A percentile compares a stretch with the other conserved stretches of the same genome.
phyloP scores from a whole-genome alignment of 2,888 invertebrate species.

The Drosophila antonietae region DNA sequence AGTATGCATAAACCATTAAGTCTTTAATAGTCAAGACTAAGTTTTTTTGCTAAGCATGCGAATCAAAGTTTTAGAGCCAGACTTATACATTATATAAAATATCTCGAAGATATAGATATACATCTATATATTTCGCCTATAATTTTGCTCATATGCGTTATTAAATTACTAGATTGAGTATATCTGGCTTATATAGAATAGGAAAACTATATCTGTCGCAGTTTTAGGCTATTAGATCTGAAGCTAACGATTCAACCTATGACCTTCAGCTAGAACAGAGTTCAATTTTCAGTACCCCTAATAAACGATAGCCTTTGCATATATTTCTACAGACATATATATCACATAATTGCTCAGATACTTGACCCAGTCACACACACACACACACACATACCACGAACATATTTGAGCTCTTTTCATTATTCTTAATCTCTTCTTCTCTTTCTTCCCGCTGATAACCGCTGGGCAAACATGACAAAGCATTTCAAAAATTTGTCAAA shows the following conservation, averaged over 20 bases:
- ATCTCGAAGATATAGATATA: too few relatives aligned
- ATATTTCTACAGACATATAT: background rate
- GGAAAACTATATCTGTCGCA: too few relatives aligned
- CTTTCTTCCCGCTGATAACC: background rate
- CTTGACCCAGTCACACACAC: slow-evolving; percentile 6
- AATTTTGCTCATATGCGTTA: too few relatives aligned
- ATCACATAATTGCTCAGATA: background rate
- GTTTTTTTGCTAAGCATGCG: too few relatives aligned
- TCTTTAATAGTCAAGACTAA: too few relatives aligned
- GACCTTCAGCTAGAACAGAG: background rate
- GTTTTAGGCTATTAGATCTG: too few relatives aligned
- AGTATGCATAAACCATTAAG: too few relatives aligned
- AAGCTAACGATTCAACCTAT: background rate
- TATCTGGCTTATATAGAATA: too few relatives aligned
- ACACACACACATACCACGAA: background rate
- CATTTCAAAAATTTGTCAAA: background rate
- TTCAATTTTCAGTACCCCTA: background rate
- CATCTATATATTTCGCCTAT: too few relatives aligned
- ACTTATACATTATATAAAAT: too few relatives aligned
- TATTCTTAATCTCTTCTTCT: background rate
- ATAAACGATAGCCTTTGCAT: background rate
- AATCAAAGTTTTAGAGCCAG: too few relatives aligned
- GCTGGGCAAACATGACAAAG: slow-evolving; percentile 5
- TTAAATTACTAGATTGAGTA: too few relatives aligned
- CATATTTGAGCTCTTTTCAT: slow-evolving; percentile 1